phyloP scores from a whole-genome alignment of 2,113 vertebrate genomes.

The Forbesichthys papilliferus region DNA sequence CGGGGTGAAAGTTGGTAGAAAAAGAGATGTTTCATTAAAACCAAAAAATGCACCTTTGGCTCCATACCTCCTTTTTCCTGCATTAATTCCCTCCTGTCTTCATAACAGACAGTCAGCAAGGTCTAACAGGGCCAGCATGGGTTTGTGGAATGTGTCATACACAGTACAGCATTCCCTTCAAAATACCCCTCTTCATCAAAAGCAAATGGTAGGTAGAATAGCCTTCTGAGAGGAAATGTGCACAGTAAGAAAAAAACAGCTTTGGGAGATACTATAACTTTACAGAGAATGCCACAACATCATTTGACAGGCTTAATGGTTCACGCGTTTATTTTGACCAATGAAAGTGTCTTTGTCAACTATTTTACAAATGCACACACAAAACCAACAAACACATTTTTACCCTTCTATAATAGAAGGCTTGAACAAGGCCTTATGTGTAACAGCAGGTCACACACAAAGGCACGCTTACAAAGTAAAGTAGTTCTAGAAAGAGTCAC shows the following conservation, averaged over 20 bases:
- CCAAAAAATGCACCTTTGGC: slow-evolving; percentile 16
- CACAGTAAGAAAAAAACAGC: too few relatives aligned
- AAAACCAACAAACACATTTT: too few relatives aligned
- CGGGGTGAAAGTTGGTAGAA: slow-evolving; percentile 17
- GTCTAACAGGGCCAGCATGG: slow-evolving; percentile 6
- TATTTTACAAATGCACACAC: too few relatives aligned
- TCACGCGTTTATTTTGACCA: background rate
- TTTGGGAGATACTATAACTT: background rate
- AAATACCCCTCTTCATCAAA: slow-evolving; percentile 21
- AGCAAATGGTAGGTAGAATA: background rate
- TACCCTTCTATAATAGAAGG: background rate
- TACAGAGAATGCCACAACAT: background rate
- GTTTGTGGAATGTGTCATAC: slow-evolving; percentile 27
- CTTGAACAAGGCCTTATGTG: slow-evolving; percentile 19
- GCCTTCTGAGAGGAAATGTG: background rate
- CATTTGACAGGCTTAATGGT: background rate
- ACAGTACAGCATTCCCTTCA: background rate
- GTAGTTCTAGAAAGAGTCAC: background rate
- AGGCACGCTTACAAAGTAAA: too few relatives aligned
- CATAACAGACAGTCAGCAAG: slow-evolving; percentile 5
- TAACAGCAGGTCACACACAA: background rate
- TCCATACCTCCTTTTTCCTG: slow-evolving; percentile 10
- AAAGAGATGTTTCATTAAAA: slow-evolving; percentile 50
- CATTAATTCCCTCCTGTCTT: slow-evolving; percentile 13
- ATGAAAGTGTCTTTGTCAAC: background rate